phyloP scores from a whole-genome alignment of 2,113 vertebrate genomes.

The Charadrius vociferus region DNA sequence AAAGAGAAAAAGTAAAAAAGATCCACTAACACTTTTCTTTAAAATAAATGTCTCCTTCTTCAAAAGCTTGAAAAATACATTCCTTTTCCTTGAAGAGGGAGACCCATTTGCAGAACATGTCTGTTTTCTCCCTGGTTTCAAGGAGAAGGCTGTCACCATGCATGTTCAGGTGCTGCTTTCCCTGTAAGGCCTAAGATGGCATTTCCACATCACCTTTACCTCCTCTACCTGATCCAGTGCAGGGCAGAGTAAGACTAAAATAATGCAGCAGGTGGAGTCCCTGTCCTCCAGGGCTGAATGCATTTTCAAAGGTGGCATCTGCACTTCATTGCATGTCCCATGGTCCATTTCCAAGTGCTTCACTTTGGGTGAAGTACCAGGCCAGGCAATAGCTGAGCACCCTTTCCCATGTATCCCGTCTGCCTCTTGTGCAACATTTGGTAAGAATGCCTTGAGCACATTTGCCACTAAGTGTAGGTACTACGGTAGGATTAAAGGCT shows the following conservation, averaged over 20 bases:
- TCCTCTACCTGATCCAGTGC: not conserved
- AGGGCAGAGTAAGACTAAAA: not conserved
- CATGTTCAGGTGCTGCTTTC: not conserved
- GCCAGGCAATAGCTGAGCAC: not conserved
- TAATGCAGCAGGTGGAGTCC: rapidly evolving
- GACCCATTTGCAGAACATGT: not conserved
- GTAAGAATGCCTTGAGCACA: not conserved
- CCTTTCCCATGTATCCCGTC: not conserved
- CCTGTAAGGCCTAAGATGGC: not conserved
- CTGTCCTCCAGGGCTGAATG: not conserved
- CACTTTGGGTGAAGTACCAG: not conserved
- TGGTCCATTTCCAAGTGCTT: not conserved
- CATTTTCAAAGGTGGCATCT: not conserved
- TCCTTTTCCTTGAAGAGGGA: not conserved
- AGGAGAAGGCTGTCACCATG: not conserved
- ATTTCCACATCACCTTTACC: not conserved
- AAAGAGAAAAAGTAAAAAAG: not conserved
- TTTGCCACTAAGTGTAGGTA: not conserved
- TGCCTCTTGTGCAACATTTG: not conserved
- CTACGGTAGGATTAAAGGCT: not conserved
- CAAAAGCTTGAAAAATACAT: not conserved
- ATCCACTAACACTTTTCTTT: not conserved
- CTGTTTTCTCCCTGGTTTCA: not conserved
- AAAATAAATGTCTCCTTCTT: not conserved
- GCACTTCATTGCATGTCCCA: not conserved